These are phyloP conservation scores for Fregata magnificens DNA, from an alignment of 2,113 vertebrate species.

Conservation along the genomic window DNA sequence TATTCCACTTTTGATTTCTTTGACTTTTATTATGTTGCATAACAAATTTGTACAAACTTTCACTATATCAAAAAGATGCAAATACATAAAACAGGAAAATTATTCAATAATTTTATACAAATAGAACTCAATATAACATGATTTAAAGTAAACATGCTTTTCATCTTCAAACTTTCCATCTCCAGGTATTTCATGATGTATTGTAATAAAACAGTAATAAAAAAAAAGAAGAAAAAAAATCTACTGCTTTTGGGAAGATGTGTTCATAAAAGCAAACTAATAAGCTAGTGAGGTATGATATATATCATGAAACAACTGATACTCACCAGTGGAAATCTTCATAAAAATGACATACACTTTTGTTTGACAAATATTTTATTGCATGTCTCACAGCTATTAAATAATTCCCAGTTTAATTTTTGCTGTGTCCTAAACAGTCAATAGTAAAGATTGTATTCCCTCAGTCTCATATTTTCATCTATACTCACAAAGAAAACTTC, in stretches of 20 bases:
- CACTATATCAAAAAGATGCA: background rate
- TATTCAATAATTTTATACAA: background rate
- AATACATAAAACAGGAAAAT: background rate
- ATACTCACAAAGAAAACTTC: background rate
- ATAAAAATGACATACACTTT: constrained; percentile 48
- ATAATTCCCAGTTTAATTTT: constrained; percentile 68
- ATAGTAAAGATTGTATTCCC: constrained; percentile 2
- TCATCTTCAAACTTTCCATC: background rate
- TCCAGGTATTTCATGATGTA: constrained; percentile 1
- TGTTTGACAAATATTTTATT: constrained; percentile 52
- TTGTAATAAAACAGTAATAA: background rate
- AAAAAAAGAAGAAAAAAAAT: background rate
- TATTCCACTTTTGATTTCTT: background rate
- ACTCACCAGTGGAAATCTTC: constrained; percentile 2
- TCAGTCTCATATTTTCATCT: background rate
- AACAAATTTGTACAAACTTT: background rate
- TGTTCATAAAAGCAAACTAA: constrained; percentile 44
- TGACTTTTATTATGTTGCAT: background rate
- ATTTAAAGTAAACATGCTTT: constrained; percentile 20
- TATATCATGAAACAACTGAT: background rate
- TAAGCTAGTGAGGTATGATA: constrained; percentile 8
- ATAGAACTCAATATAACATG: background rate
- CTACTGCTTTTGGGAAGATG: background rate
- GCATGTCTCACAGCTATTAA: constrained; percentile 58
- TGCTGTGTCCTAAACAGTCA: constrained; percentile 4